phyloP scores from a whole-genome alignment of 2,888 invertebrate genomes.

The Lomographa bimaculata region DNA sequence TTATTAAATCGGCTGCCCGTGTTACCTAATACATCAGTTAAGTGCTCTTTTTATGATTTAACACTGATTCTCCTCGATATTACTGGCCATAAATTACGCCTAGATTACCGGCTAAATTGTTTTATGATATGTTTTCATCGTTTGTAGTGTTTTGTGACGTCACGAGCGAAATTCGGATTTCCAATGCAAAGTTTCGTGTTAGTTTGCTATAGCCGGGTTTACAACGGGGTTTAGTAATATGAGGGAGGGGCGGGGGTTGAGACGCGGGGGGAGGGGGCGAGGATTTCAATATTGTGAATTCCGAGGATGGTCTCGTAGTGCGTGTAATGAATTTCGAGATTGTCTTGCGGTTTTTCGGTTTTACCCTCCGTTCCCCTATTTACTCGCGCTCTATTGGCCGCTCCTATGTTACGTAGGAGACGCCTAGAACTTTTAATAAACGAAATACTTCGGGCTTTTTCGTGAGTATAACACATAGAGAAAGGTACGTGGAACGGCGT shows the following conservation, averaged over 20 bases:
- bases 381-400: slow-evolving; percentile 56
- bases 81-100: slow-evolving; percentile 70
- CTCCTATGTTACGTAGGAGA: slow-evolving; percentile 43
- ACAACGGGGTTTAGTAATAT: slow-evolving; percentile 34
- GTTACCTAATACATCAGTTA: slow-evolving; percentile 74
- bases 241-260: slow-evolving; percentile 37
- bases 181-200: slow-evolving; percentile 54
- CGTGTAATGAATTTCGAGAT: slow-evolving; percentile 82
- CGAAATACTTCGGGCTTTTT: slow-evolving; percentile 49
- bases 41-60: slow-evolving; percentile 79
- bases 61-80: slow-evolving; percentile 74
- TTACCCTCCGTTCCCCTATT: slow-evolving; percentile 55
- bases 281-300: slow-evolving; percentile 83
- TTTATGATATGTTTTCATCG: slow-evolving; percentile 71
- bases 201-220: slow-evolving; percentile 56
- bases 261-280: slow-evolving; percentile 39
- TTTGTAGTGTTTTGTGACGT: slow-evolving; percentile 31
- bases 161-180: slow-evolving; percentile 15
- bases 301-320: slow-evolving; percentile 70
- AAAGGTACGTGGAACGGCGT: slow-evolving; percentile 56
- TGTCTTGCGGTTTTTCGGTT: slow-evolving; percentile 78
- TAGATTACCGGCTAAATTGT: slow-evolving; percentile 73
- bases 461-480: slow-evolving; percentile 42
- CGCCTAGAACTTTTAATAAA: slow-evolving; percentile 34
- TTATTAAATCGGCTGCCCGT: slow-evolving; percentile 73